Evolutionary conservation across 2,797 vertebrate species (phyloP), one percentile per base, ranked within the genome.

Genomic region (Sandelia bainsii): DNA sequence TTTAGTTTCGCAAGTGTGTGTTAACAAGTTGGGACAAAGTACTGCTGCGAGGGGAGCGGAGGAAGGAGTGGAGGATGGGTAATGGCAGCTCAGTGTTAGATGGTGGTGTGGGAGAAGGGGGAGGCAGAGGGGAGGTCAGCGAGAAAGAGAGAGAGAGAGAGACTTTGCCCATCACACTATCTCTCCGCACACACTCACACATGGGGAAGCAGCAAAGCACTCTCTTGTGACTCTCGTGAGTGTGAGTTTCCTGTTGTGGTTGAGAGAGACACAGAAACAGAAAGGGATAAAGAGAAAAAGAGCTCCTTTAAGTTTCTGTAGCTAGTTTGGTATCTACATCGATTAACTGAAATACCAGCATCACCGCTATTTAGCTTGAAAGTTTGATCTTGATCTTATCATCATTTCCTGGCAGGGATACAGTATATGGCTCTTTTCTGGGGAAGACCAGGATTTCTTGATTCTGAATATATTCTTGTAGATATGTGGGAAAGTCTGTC

Each of bases 161-260:
- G 77, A 72, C 27, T 4, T 29, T 59, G 50, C 25, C 63, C 80
- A 87, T 88, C 81, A 82, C 83, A 84, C 74, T 67, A 81, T 75
- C 50, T 5, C 72, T 23, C 37, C 25, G 25, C 52, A 22, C 60
- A 16, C 51, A 4, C 66, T 75, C 49, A 2, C 74, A 62, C 71
- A 86, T 57, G 73, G 79, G 75, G 89, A 81, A 81, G 80, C 79
- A 51, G 78, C 71, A 12, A 63, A 81, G 78, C 62, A 5, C 69
- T 80, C 85, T 87, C 82, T 81, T 58, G 80, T 82, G 88, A 86
- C 75, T 82, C 66, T 77, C 37, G 71, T 77, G 78, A 82, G 75
- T 59, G 82, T 75, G 78, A 57, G 72, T 86, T 92, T 92, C 89
- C 87, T 88, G 89, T 90, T 88, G 82, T 83, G 85, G 69, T 82